Conservation (phyloP, 1,140 invertebrate species). For the Helicoverpa armigera region DNA sequence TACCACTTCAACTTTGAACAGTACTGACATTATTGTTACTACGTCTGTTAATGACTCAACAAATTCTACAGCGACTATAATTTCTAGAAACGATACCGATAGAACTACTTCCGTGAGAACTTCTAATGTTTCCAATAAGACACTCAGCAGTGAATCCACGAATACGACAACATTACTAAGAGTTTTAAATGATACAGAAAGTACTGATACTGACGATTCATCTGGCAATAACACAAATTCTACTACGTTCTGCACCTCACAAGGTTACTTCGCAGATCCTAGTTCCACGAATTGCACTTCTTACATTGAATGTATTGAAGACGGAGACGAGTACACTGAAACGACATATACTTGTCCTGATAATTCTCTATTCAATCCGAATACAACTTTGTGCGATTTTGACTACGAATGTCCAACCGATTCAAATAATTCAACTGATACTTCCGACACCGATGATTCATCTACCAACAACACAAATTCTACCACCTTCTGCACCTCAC, state of each 20-base stretch:
- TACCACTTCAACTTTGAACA: neutral
- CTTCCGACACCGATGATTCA: neutral
- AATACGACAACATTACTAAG: conserved; percentile 5
- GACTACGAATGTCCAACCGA: conserved; percentile 18
- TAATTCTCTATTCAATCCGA: neutral
- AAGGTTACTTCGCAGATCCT: neutral
- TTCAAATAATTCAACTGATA: neutral
- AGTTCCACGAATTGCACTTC: neutral
- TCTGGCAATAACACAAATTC: neutral
- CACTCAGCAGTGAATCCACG: conserved; percentile 4
- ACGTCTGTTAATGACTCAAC: conserved; percentile 11
- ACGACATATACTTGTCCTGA: neutral
- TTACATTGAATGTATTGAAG: conserved; percentile 22
- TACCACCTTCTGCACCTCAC: neutral
- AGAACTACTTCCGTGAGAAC: neutral
- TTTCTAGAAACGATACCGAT: conserved; percentile 9
- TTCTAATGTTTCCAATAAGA: conserved; percentile 19
- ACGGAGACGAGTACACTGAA: neutral
- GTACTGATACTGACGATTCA: neutral
- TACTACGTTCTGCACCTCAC: neutral
- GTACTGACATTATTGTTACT: conserved; percentile 16
- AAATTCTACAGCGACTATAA: neutral
- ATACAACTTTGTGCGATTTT: conserved; percentile 22
- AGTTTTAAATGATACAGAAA: neutral
- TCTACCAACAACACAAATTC: neutral